Conservation (phyloP, 23 tunicate genomes). For the Styela clava region DNA sequence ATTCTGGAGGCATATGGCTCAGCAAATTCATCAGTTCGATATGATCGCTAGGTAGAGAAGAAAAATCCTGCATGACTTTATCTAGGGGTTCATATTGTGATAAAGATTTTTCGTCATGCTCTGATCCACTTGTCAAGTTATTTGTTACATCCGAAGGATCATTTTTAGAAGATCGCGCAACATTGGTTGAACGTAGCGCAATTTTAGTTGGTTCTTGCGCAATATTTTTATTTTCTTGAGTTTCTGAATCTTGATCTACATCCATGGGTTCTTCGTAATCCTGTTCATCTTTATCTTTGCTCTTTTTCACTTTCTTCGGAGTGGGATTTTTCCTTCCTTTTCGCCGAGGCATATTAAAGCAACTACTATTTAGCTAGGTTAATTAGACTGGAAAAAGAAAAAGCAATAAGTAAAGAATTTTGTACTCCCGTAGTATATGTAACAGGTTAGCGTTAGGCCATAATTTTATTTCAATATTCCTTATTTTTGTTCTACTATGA, state of each 20-base stretch:
- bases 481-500: too few species aligned
- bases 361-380: too few species aligned
- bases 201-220: not conserved
- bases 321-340: constrained; percentile 3
- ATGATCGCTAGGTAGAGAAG: not conserved
- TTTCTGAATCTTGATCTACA: not conserved
- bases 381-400: too few species aligned
- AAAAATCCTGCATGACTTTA: not conserved
- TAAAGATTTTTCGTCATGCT: not conserved
- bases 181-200: not conserved
- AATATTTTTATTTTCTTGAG: not conserved
- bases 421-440: too few species aligned
- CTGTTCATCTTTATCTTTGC: not conserved
- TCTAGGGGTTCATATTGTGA: not conserved
- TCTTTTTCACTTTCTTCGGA: not conserved
- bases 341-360: not conserved
- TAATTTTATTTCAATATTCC: too few species aligned
- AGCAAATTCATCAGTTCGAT: not conserved
- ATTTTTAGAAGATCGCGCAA: not conserved
- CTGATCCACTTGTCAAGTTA: not conserved
- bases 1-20: not conserved
- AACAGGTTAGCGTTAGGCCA: too few species aligned
- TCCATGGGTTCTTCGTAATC: not conserved
- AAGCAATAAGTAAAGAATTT: too few species aligned
- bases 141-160: not conserved